A percentile compares a stretch with the other conserved stretches of the same genome.
These are phyloP conservation scores for Helostoma temminkii DNA, from an alignment of 2,797 vertebrate genomes.

Conservation along the genomic window DNA sequence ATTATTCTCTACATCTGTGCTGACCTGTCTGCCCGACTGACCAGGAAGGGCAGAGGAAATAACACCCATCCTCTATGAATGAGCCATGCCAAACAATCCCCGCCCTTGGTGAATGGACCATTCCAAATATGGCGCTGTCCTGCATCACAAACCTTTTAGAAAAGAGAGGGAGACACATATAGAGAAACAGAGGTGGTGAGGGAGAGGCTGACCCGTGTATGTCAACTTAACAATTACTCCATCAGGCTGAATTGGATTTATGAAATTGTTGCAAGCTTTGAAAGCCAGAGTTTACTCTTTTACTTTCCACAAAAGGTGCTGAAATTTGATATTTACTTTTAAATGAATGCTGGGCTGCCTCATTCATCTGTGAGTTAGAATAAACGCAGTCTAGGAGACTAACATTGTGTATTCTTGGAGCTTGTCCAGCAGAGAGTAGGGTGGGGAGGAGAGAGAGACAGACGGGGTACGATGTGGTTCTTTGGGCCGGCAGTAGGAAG, in stretches of 20 bases:
- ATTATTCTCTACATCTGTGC: slow-evolving; percentile 56
- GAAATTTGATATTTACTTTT: slow-evolving; percentile 14
- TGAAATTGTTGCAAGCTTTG: slow-evolving; percentile 8
- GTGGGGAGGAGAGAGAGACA: slow-evolving; percentile 51
- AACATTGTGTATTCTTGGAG: slow-evolving; percentile 54
- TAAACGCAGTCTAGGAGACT: slow-evolving; percentile 41
- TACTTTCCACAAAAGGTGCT: not conserved
- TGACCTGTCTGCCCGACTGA: slow-evolving; percentile 58
- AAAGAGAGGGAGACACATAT: slow-evolving; percentile 14
- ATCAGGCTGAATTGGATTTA: slow-evolving; percentile 5
- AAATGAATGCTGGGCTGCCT: slow-evolving; percentile 13
- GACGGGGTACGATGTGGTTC: slow-evolving; percentile 58
- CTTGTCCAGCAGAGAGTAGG: slow-evolving; percentile 43
- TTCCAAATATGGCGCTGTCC: slow-evolving; percentile 53
- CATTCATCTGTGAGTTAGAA: slow-evolving; percentile 30
- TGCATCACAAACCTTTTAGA: slow-evolving; percentile 52
- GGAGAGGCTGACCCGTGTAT: slow-evolving; percentile 9
- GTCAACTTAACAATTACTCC: slow-evolving; percentile 13
- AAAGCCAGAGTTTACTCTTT: slow-evolving; percentile 1
- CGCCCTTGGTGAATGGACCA: slow-evolving; percentile 66
- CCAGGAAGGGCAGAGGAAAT: slow-evolving; percentile 82
- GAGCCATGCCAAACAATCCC: slow-evolving; percentile 72
- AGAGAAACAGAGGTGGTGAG: not conserved
- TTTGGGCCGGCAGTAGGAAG: slow-evolving; percentile 59
- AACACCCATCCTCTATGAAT: slow-evolving; percentile 83